Base-by-base conservation (phyloP, 2,113 vertebrate species). In the Labrus mixtus region DNA sequence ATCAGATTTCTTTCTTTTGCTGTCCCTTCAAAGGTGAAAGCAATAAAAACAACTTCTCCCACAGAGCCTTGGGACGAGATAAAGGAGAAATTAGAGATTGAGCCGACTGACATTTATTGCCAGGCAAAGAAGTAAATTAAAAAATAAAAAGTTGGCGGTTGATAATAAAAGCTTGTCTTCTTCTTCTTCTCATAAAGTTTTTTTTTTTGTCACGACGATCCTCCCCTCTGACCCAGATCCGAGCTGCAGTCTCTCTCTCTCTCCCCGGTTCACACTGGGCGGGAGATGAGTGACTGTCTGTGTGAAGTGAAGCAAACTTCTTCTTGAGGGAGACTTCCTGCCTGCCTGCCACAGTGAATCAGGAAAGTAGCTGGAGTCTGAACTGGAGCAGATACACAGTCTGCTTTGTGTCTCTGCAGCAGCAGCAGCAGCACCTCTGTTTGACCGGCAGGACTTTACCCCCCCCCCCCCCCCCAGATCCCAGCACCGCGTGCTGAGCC, bases 401-500 rank as follows among this genome's bases (percentile, higher is more conserved):
- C 86, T 90, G 90, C 74, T 88, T 79, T 82, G 71, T 84, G 86
- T 92, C 85, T 65, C 48, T 0, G 11, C 75, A 56, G 50, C 68
- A 68, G 11, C 75, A 56, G 50, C 68, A 68, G 66, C 63, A 71
- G 33, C 55, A 67, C 67, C 65, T 65, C 57, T 69, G 72, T 64
- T 71, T 45, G 66, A 59, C 83, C 45, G 82, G 72, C 82, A 43
- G 78, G 69, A 55, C 63, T 71, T n/a, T n/a, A n/a, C n/a, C n/a
- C n/a, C n/a, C n/a, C n/a, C n/a, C n/a, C n/a, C n/a, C 16, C 41
- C 70, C 55, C 57, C 73, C 73, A 64, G 48, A 23, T 53, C 29
- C 3, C 29, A 8, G 43, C 45, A 12, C 2, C 19, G 33, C 29
- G 29, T 33, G 29, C 39, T 11, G 39, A 41, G 39, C 58, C 56